Percentiles rank a stretch among this genome's conserved stretches.
phyloP scores from a whole-genome alignment of 1,140 invertebrate species.

The Mactra quadrangularis region DNA sequence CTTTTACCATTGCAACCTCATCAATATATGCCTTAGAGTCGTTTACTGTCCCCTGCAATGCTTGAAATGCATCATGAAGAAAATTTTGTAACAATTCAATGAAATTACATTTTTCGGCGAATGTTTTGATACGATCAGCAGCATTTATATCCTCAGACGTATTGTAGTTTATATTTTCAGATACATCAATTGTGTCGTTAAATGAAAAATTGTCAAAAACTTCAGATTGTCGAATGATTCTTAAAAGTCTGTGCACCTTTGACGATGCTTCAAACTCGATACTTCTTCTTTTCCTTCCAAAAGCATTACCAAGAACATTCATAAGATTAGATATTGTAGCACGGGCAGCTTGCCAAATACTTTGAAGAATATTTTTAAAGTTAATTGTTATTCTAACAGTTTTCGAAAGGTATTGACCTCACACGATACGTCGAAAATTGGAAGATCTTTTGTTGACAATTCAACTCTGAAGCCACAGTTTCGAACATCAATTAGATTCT shows the following conservation, averaged over 20 bases:
- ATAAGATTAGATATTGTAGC: constrained; percentile 8
- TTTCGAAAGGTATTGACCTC: constrained; percentile 56
- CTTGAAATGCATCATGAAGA: constrained; percentile 8
- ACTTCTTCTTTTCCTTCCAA: constrained; percentile 13
- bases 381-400: constrained; percentile 42
- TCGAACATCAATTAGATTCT: constrained; percentile 57
- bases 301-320: constrained; percentile 9
- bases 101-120: neutral
- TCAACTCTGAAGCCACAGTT: constrained; percentile 61
- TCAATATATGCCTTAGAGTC: neutral
- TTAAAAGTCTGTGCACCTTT: neutral
- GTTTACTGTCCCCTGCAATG: constrained; percentile 6
- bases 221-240: neutral
- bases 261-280: neutral
- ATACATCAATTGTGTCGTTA: neutral
- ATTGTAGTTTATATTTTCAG: neutral
- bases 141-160: neutral
- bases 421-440: constrained; percentile 48
- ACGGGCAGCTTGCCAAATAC: constrained; percentile 52
- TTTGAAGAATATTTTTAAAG: constrained; percentile 55
- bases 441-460: constrained; percentile 41
- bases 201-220: neutral
- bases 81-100: constrained; percentile 5
- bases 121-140: neutral
- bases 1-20: neutral